Conservation (phyloP, 2,888 invertebrate species). For the Himalopsyche tibetana region DNA sequence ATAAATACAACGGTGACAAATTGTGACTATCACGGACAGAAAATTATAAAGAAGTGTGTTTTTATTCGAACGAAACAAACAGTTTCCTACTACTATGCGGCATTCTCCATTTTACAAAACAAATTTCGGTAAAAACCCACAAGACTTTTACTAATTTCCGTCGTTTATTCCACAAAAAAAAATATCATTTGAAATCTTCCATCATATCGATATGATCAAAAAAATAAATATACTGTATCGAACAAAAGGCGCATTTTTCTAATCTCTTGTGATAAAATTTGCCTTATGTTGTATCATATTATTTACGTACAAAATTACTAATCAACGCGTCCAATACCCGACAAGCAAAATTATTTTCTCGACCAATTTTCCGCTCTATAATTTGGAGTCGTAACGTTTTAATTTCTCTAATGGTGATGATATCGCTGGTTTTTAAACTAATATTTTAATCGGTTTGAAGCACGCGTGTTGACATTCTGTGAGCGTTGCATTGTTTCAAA, state of each 20-base stretch:
- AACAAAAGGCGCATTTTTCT: not conserved
- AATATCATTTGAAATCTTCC: constrained; percentile 11
- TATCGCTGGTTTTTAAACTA: not conserved
- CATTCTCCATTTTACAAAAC: constrained; percentile 2
- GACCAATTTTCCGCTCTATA: constrained; percentile 1
- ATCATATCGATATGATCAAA: no score
- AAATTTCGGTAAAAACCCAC: not conserved
- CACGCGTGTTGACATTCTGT: constrained; percentile 7
- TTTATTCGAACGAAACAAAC: not conserved
- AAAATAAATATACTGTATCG: not conserved
- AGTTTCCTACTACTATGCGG: not conserved
- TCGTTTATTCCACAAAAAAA: not conserved
- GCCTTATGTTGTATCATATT: constrained; percentile 11
- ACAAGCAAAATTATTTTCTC: not conserved
- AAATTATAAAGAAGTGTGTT: constrained; percentile 2
- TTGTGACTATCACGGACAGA: not conserved
- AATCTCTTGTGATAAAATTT: constrained; percentile 8
- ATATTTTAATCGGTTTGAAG: not conserved
- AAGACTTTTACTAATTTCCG: not conserved
- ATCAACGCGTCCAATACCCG: not conserved
- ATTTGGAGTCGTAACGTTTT: not conserved
- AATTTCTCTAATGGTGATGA: not conserved
- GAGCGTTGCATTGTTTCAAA: not conserved
- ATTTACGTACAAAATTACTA: not conserved
- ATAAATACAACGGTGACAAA: not conserved